Base-by-base conservation (phyloP, 2,888 invertebrate species). In the Acrocera orbiculus region DNA sequence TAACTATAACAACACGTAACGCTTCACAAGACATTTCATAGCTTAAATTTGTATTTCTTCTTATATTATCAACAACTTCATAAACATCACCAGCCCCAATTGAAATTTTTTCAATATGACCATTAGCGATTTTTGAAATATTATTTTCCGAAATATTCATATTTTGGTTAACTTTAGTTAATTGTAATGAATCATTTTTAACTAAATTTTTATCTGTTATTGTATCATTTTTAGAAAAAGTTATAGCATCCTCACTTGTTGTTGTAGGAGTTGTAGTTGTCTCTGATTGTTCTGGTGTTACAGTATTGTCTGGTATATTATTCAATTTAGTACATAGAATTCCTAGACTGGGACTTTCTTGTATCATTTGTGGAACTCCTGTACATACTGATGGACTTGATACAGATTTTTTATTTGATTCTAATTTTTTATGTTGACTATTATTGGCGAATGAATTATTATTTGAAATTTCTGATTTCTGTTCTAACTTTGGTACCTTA, bases 11-110 rank as follows among this genome's bases (percentile, higher is more conserved):
- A 25, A 85, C 82, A 40, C 76, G 76, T 22, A 86, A 71, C 10
- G 86, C 86, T 35, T 83, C 72, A 53, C 81, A 77, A 0, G 85
- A 83, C 67, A 82, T 71, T 46, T 85, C 81, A 58, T 86, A 82
- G 46, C 83, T 83, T 24, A 87, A 66, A 48, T 83, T 80, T 1
- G 87, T 86, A 50, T 81, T 80, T 46, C 75, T 73, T 31, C 87
- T 66, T 25, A 87, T 80, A 46, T 76, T 69, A 53, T 82, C 82
- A 6, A 82, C 74, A 41, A 82, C 69, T 47, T 80, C 77, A 56
- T 82, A 83, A 27, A 82, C 71, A 33, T 62, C 58, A 3, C 56
- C 52, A 8, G 56, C 56, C 36, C 58, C 57, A 4, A 56, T 50
- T 13, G 14, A 19, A 28, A 34, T 17, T 6, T 9, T 15, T 11